phyloP scores from a whole-genome alignment of 37 sponge, comb jelly and placozoan species.

The Mnemiopsis leidyi region DNA sequence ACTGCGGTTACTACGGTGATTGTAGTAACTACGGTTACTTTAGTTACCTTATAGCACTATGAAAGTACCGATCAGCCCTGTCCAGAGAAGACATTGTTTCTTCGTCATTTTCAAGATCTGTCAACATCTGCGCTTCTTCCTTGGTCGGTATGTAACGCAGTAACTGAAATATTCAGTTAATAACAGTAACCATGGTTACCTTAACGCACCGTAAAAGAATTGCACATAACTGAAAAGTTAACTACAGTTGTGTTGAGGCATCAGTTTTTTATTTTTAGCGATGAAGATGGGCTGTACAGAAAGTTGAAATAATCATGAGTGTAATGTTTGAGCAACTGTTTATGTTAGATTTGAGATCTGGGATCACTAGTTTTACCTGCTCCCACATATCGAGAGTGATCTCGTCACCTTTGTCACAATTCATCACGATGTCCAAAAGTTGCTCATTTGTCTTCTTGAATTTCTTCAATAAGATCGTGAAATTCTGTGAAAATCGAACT shows the following conservation, averaged over 20 bases:
- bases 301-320: too few species aligned
- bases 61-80: constrained; percentile 45
- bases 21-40: background rate
- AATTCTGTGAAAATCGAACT: constrained; percentile 14
- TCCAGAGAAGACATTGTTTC: background rate
- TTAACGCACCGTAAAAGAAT: too few species aligned
- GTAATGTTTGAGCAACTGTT: too few species aligned
- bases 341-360: too few species aligned
- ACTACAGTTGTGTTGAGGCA: too few species aligned
- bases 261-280: too few species aligned
- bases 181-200: too few species aligned
- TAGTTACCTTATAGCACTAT: background rate
- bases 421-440: background rate
- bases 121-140: constrained; percentile 34
- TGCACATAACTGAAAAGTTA: too few species aligned
- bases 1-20: too few species aligned
- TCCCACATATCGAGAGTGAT: constrained; percentile 62
- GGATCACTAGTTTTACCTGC: constrained; percentile 27
- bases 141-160: constrained; percentile 21
- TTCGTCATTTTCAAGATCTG: background rate
- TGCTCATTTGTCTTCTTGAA: constrained; percentile 49
- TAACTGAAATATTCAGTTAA: constrained; percentile 10
- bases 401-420: constrained; percentile 10
- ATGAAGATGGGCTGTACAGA: too few species aligned
- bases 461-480: constrained; percentile 25